Base-by-base conservation (phyloP, 1,140 invertebrate species). In the Pissodes strobi region DNA sequence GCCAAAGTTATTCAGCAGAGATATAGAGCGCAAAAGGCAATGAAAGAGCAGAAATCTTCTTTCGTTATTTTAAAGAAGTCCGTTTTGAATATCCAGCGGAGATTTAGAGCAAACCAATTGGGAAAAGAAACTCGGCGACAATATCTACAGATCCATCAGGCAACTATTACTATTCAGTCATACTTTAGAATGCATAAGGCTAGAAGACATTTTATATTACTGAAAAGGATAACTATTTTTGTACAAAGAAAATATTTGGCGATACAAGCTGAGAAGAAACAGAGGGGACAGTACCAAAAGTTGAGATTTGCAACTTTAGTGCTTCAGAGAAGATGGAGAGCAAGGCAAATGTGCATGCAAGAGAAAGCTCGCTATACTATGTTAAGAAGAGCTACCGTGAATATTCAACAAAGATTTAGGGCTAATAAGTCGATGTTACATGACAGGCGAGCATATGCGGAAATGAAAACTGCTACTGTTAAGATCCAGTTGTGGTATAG, bases 401-500 rank as follows among this genome's bases (percentile, higher is more conserved):
- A 46, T 17, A 59, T 75, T 34, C 70, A 72, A 49, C 66, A 66
- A 8, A 69, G 74, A 27, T 82, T 72, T 52, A 75, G 79, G 58
- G 76, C 77, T 46, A 71, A 67, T 10, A 65, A 55, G 57, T 23
- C 72, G 4, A 78, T 76, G 68, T 67, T 58, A 55, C 12, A 64
- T 38, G 65, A 75, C 18, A 21, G 53, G 70, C 67, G 59, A 45
- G 43, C 25, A 60, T 76, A 22, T 78, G 69, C 78, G 23, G 60
- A 62, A 52, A 58, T 75, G 25, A 78, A 72, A 72, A 23, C 74
- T 43, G 73, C 73, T 22, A 59, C 58, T 19, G 30, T 72, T 6
- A 60, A 66, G 18, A 62, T 80, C 12, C 77, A 79, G 74, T 72
- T 30, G 2, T 76, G 77, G 69, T 82, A 79, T 65, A 80, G 73